Base-by-base conservation (phyloP, 2,797 vertebrate species). In the Alca torda region DNA sequence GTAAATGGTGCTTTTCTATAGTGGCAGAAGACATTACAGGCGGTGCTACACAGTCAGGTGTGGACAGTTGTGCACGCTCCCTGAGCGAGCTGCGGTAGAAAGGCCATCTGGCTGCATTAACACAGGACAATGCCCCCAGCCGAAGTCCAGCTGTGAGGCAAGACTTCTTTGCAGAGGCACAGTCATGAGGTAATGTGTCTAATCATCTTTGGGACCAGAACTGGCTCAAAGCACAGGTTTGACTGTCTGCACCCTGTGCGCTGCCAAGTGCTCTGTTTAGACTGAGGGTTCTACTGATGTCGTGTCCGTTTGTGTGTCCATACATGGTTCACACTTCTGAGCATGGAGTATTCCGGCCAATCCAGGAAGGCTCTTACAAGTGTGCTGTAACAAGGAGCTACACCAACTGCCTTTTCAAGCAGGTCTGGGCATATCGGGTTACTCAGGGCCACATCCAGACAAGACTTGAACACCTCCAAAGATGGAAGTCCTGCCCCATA, bases 71-170 rank as follows among this genome's bases (percentile, higher is more conserved):
- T 85, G 68, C 37, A 2, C 0, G 0, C 28, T 80, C 73, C 68
- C 78, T 69, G 37, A 68, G 81, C 39, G 46, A 56, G 17, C 64
- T 61, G 84, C 50, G 26, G 57, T 5, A 43, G 60, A 43, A 83
- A 70, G 33, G 76, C 90, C 91, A 85, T 89, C 92, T 91, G 89
- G 8, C 21, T 78, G 41, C 54, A 35, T 54, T 85, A 77, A 57
- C 60, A 18, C 68, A 78, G 82, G 57, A 77, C 78, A 60, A 0
- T 83, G 57, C 48, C 60, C 75, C 31, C 60, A 39, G 69, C 73
- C 15, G 53, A 92, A 74, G 39, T 72, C 78, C 75, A 75, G 78
- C 90, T 87, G 84, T 43, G 78, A 92, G 72, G 87, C 75, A 78
- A 80, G 81, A 21, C 46, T 77, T 87, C 43, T 78, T 93, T 77